Percentiles rank a stretch among this genome's conserved stretches.
phyloP scores from a whole-genome alignment of 2,113 vertebrate genomes.

The Phainopepla nitens region DNA sequence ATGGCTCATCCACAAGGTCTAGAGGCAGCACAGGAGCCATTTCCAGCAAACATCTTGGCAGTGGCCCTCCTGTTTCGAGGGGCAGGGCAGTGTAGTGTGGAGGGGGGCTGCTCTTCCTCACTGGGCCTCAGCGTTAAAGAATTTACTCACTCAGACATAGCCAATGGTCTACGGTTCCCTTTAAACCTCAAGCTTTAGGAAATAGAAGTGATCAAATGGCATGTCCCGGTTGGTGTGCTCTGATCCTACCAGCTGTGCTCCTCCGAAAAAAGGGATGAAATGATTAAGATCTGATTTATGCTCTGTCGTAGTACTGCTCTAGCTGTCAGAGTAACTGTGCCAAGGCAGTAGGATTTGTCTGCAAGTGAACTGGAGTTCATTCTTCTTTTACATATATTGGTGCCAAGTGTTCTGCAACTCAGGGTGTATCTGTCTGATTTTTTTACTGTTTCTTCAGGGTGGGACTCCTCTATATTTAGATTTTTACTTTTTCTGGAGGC shows the following conservation, averaged over 20 bases:
- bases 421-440: neutral
- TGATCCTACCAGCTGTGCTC: constrained; percentile 2
- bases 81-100: neutral
- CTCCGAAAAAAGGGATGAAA: constrained; percentile 45
- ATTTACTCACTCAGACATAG: neutral
- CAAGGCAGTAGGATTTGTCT: constrained; percentile 10
- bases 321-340: neutral
- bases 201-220: constrained; percentile 48
- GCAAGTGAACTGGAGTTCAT: constrained; percentile 17
- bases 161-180: constrained; percentile 25
- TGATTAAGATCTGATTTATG: constrained; percentile 52
- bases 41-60: neutral
- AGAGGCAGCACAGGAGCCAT: neutral
- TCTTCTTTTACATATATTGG: neutral
- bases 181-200: constrained; percentile 25
- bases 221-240: constrained; percentile 2
- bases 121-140: neutral
- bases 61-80: neutral
- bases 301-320: neutral
- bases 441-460: neutral
- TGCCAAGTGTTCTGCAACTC: neutral
- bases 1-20: neutral
- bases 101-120: neutral
- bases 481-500: neutral
- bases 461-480: neutral